A percentile compares a stretch with the other conserved stretches of the same genome.
phyloP scores from a whole-genome alignment of 92 coral and sea anemone genomes.

The Actinernus sp. region DNA sequence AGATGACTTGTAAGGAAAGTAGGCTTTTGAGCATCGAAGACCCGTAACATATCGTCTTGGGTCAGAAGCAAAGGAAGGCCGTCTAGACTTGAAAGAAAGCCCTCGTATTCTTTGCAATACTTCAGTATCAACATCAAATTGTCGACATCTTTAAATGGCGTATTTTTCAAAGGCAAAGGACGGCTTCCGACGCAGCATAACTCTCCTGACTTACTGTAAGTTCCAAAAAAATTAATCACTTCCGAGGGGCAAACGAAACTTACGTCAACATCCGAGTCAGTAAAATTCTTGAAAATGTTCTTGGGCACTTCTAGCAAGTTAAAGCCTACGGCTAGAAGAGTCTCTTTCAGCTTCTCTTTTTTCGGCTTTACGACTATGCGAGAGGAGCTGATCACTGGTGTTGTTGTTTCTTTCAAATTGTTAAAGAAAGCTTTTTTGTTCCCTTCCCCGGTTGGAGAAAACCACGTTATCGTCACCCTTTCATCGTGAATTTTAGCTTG shows the following conservation, averaged over 20 bases:
- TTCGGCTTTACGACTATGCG: background rate
- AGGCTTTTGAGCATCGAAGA: too few species aligned
- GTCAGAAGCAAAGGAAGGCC: background rate
- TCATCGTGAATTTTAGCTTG: background rate
- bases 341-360: conserved; percentile 12
- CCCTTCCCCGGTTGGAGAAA: conserved; percentile 69
- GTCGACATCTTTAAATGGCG: background rate
- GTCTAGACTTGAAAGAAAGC: background rate
- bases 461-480: conserved; percentile 35
- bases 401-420: too few species aligned
- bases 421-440: conserved; percentile 57
- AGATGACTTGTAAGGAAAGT: too few species aligned
- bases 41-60: too few species aligned
- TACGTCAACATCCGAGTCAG: conserved; percentile 12
- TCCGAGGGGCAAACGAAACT: conserved; percentile 33
- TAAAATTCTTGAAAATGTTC: conserved; percentile 17
- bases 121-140: background rate
- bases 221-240: conserved; percentile 46
- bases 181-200: conserved; percentile 37
- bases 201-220: conserved; percentile 14
- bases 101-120: background rate
- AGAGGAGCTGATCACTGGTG: background rate
- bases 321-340: conserved; percentile 64
- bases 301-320: conserved; percentile 55
- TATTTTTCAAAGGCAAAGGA: conserved; percentile 1